These are phyloP conservation scores for Trachymyrmex septentrionalis DNA, from an alignment of 1,140 invertebrate genomes.

Conservation along the genomic window DNA sequence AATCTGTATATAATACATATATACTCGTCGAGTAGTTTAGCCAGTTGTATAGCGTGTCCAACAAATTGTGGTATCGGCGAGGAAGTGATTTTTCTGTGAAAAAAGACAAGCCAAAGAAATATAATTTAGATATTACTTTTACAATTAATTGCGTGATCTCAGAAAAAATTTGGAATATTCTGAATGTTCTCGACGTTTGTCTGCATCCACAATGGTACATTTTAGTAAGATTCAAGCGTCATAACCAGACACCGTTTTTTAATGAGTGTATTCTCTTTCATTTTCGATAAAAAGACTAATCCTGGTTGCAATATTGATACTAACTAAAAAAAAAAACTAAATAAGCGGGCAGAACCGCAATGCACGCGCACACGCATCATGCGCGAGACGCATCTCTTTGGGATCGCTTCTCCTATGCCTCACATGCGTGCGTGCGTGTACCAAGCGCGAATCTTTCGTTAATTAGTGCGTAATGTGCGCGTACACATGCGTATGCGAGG, in stretches of 20 bases:
- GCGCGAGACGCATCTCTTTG: constrained; percentile 15
- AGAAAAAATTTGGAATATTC: neutral
- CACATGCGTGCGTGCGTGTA: constrained; percentile 57
- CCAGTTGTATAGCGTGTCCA: neutral
- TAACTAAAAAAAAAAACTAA: constrained; percentile 73
- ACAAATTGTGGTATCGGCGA: neutral
- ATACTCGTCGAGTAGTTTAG: constrained; percentile 37
- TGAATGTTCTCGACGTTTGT: neutral
- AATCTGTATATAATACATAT: constrained; percentile 8
- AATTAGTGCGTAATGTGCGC: constrained; percentile 51
- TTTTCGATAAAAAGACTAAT: constrained; percentile 80
- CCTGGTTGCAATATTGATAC: constrained; percentile 82
- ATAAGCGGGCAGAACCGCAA: constrained; percentile 63
- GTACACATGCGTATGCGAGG: constrained; percentile 70
- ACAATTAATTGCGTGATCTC: neutral
- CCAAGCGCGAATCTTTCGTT: constrained; percentile 40
- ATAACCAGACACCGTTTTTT: constrained; percentile 79
- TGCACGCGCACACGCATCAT: constrained; percentile 67
- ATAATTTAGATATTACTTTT: constrained; percentile 2
- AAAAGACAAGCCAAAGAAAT: neutral
- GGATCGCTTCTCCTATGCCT: neutral
- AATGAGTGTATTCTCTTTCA: constrained; percentile 79
- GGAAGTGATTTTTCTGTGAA: neutral
- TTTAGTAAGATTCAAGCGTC: constrained; percentile 84
- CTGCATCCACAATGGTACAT: constrained; percentile 69